These are phyloP conservation scores for Bombus waltoni DNA, from an alignment of 1,140 invertebrate genomes.

Conservation along the genomic window DNA sequence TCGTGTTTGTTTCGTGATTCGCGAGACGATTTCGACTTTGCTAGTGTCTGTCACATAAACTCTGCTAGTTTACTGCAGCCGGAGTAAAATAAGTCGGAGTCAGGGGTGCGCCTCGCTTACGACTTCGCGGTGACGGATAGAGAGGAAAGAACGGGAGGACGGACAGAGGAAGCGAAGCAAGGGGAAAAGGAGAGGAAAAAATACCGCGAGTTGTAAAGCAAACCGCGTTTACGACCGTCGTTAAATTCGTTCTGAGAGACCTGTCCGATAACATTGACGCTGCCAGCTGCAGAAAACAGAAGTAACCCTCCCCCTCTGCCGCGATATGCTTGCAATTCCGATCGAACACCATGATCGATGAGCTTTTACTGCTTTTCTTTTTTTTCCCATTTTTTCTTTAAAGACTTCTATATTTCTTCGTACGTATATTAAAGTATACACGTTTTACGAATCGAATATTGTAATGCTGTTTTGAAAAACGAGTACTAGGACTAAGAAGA, in stretches of 20 bases:
- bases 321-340: background rate
- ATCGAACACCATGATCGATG: background rate
- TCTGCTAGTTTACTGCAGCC: constrained; percentile 44
- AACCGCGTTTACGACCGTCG: constrained; percentile 76
- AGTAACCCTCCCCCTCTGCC: constrained; percentile 28
- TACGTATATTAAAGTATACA: too few relatives aligned
- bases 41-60: constrained; percentile 56
- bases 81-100: constrained; percentile 56
- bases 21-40: constrained; percentile 47
- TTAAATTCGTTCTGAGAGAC: constrained; percentile 74
- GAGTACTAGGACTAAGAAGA: too few relatives aligned
- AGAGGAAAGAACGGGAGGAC: background rate
- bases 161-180: background rate
- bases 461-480: too few relatives aligned
- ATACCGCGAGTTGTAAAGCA: constrained; percentile 73
- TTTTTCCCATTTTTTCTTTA: background rate
- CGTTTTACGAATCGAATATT: too few relatives aligned
- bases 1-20: constrained; percentile 23
- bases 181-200: constrained; percentile 45
- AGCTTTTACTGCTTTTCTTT: background rate
- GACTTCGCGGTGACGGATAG: constrained; percentile 41
- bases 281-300: constrained; percentile 53
- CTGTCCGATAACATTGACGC: constrained; percentile 78
- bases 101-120: constrained; percentile 45
- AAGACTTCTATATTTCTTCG: background rate